phyloP scores from a whole-genome alignment of 92 coral and sea anemone genomes.

The Palythoa heliodiscus region DNA sequence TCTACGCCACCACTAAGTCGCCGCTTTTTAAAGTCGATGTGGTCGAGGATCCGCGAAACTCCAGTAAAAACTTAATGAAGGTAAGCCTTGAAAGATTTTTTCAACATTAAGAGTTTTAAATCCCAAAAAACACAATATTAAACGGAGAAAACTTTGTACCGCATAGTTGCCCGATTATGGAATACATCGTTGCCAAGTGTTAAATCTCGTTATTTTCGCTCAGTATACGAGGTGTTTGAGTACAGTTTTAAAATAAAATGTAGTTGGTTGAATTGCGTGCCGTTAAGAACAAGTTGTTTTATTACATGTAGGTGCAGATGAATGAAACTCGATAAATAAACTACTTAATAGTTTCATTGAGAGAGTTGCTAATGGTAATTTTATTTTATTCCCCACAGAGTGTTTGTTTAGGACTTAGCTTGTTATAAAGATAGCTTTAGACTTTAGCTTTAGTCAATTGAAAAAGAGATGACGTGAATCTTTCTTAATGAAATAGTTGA shows the following conservation, averaged over 20 bases:
- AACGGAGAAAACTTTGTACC: background rate
- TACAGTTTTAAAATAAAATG: background rate
- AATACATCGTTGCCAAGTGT: background rate
- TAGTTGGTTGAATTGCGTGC: background rate
- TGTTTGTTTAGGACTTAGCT: conserved; percentile 32
- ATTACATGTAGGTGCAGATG: background rate
- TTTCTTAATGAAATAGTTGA: conserved; percentile 1
- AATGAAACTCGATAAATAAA: background rate
- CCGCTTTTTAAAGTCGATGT: conserved; percentile 77
- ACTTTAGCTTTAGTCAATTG: background rate
- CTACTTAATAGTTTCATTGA: background rate
- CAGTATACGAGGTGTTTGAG: background rate
- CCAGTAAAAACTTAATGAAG: conserved; percentile 74
- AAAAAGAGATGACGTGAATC: background rate
- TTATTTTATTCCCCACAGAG: background rate
- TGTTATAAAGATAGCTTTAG: background rate
- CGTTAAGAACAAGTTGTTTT: background rate
- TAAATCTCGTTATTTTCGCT: background rate
- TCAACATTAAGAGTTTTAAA: background rate
- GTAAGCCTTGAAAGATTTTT: conserved; percentile 37
- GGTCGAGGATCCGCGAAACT: conserved; percentile 63
- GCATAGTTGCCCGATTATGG: background rate
- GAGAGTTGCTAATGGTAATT: background rate
- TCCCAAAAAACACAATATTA: background rate
- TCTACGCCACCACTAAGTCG: conserved; percentile 52